A percentile compares a stretch with the other conserved stretches of the same genome.
Evolutionary conservation across 2,113 vertebrate species (phyloP).

Genomic region (Theristicus caerulescens): DNA sequence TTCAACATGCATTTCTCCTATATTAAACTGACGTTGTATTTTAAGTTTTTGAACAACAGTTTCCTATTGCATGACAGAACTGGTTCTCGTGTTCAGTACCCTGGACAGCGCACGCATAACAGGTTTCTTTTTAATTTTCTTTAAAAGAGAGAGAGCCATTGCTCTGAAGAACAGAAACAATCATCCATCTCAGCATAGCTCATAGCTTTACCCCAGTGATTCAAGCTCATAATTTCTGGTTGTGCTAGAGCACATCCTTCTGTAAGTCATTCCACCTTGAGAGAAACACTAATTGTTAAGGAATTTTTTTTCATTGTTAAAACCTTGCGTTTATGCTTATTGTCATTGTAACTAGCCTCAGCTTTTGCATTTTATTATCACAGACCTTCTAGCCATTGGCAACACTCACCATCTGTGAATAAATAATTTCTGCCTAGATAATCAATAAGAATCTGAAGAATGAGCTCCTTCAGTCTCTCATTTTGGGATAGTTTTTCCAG

Average conservation of each 20-base stretch:
- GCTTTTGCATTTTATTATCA: not conserved
- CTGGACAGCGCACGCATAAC: not conserved
- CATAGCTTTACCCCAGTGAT: not conserved
- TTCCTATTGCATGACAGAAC: accelerated
- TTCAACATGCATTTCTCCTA: not conserved
- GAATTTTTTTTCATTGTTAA: not conserved
- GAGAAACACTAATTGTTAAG: not conserved
- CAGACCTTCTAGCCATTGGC: not conserved
- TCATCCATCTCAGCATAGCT: not conserved
- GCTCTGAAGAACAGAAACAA: not conserved
- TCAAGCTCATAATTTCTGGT: not conserved
- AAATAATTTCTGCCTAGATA: not conserved
- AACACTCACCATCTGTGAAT: not conserved
- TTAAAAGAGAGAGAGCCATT: accelerated
- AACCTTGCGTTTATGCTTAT: not conserved
- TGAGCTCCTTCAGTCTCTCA: not conserved
- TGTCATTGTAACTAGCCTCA: not conserved
- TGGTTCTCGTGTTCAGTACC: accelerated
- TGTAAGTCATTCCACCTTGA: not conserved
- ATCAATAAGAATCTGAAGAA: not conserved
- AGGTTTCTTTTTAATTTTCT: accelerated
- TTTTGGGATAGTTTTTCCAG: not conserved
- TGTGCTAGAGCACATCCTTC: not conserved
- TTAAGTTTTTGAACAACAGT: not conserved
- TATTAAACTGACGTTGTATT: not conserved